phyloP scores from a whole-genome alignment of 2,797 vertebrate species.

The Sebastes vulpes region DNA sequence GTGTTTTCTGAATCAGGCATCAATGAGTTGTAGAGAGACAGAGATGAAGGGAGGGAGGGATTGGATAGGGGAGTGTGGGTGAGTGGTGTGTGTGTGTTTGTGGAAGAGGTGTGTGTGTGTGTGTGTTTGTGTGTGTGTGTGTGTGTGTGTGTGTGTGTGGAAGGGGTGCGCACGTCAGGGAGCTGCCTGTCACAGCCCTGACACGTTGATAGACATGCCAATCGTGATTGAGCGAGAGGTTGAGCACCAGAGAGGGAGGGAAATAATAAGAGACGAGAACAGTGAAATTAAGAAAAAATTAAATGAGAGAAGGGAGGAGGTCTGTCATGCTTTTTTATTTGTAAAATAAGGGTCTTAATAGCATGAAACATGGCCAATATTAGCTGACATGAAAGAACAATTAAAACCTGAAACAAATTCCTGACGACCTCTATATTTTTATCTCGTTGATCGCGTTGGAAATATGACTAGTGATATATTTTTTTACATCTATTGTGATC shows the following conservation, averaged over 20 bases:
- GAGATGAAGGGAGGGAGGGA: conserved; percentile 26
- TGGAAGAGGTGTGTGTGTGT: background rate
- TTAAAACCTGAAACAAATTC: background rate
- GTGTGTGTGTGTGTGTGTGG: background rate
- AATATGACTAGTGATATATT: background rate
- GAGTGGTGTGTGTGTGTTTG: background rate
- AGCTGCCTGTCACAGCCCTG: conserved; percentile 66
- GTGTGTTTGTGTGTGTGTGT: background rate
- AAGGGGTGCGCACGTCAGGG: conserved; percentile 54
- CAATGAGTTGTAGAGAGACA: conserved; percentile 35
- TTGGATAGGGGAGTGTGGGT: background rate
- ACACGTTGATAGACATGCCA: conserved; percentile 80
- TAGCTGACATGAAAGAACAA: background rate
- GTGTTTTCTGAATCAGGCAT: conserved; percentile 44
- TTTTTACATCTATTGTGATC: background rate
- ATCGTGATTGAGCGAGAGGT: conserved; percentile 52
- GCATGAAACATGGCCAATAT: background rate
- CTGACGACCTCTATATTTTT: background rate
- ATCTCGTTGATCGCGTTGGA: background rate
- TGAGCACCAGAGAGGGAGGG: conserved; percentile 19
- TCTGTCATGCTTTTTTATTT: background rate
- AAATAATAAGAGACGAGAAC: conserved; percentile 26
- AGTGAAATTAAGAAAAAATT: conserved; percentile 36
- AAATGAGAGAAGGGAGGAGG: background rate
- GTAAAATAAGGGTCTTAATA: background rate